These are phyloP conservation scores for Enteromius viviparus DNA, from an alignment of 2,797 vertebrate species.

Conservation along the genomic window DNA sequence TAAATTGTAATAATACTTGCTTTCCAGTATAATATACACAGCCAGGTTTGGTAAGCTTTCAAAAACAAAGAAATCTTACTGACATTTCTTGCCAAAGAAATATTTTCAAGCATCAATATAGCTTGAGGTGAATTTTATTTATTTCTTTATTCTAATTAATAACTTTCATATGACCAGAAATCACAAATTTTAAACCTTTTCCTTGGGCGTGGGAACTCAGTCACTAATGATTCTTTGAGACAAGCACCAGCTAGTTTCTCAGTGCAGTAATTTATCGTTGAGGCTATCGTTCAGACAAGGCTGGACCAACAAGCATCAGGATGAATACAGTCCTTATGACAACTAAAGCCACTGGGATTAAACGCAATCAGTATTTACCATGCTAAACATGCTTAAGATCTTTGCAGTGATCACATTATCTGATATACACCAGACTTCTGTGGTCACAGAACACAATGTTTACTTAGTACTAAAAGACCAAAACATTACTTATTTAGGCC, in stretches of 20 bases:
- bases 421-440: background rate
- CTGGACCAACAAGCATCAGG: background rate
- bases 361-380: slow-evolving; percentile 2
- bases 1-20: background rate
- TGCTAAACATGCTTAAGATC: background rate
- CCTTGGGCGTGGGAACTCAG: slow-evolving; percentile 1
- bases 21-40: background rate
- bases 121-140: background rate
- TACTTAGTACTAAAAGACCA: slow-evolving; percentile 5
- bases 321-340: slow-evolving; percentile 16
- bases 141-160: background rate
- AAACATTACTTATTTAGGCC: slow-evolving; percentile 9
- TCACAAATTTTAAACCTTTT: background rate
- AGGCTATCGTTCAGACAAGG: slow-evolving; percentile 13
- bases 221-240: slow-evolving; percentile 3
- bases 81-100: background rate
- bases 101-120: background rate
- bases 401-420: slow-evolving; percentile 13
- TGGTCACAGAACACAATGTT: background rate
- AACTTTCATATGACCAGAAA: background rate
- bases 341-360: slow-evolving; percentile 20
- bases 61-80: background rate
- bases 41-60: background rate
- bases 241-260: slow-evolving; percentile 24
- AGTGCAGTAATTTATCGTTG: background rate